Evolutionary conservation across 2,113 vertebrate species (phyloP).

Genomic region (Silurus meridionalis): DNA sequence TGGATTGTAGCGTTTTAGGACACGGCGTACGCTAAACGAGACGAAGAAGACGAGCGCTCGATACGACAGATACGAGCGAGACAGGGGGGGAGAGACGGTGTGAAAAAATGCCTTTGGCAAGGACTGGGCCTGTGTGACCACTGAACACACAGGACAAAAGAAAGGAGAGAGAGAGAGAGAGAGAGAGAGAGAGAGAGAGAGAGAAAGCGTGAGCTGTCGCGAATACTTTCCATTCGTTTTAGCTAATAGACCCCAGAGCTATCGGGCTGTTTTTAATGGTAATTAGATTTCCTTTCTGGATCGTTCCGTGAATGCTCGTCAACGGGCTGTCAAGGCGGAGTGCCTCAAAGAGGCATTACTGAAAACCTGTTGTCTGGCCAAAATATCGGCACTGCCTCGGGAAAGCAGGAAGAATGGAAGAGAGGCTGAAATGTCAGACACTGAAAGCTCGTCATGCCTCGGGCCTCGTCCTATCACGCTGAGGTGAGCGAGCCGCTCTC

Average conservation of each 20-base stretch:
- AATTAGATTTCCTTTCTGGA: slow-evolving; percentile 69
- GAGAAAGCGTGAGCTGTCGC: slow-evolving; percentile 36
- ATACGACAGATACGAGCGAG: slow-evolving; percentile 8
- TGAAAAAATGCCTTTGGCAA: slow-evolving; percentile 54
- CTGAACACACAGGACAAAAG: slow-evolving; percentile 34
- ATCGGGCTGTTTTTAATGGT: slow-evolving; percentile 63
- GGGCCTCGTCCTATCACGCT: slow-evolving; percentile 29
- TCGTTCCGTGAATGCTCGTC: slow-evolving; percentile 59
- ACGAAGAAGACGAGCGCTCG: not conserved
- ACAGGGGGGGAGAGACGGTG: slow-evolving; percentile 28
- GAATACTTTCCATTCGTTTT: slow-evolving; percentile 57
- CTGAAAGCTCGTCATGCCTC: slow-evolving; percentile 7
- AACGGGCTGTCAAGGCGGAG: slow-evolving; percentile 62
- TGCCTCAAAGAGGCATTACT: slow-evolving; percentile 60
- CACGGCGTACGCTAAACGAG: not conserved
- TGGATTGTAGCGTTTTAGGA: not conserved
- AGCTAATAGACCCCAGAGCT: slow-evolving; percentile 62
- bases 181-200: slow-evolving; percentile 14
- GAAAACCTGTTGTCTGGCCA: slow-evolving; percentile 58
- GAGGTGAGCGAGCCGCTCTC: not conserved
- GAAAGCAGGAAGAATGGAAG: slow-evolving; percentile 9
- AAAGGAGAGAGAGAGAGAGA: not conserved
- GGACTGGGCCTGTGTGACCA: slow-evolving; percentile 44
- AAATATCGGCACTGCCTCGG: slow-evolving; percentile 48
- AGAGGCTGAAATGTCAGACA: slow-evolving; percentile 27